Conservation (phyloP, 2,888 invertebrate species). For the Troides oblongomaculatus region DNA sequence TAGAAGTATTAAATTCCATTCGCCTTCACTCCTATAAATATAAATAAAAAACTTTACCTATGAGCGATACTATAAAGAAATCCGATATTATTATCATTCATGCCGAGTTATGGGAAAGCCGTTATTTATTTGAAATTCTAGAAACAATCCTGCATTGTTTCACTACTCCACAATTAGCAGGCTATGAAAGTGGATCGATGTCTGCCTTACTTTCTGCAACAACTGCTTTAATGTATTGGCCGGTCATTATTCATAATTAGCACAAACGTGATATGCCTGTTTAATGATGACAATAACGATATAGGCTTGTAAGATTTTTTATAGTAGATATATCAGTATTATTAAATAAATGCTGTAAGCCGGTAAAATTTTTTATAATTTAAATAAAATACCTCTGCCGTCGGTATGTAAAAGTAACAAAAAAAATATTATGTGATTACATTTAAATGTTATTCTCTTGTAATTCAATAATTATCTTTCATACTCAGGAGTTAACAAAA, state of each 20-base stretch:
- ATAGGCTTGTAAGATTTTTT: background rate
- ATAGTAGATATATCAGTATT: background rate
- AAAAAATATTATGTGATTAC: background rate
- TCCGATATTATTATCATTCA: conserved; percentile 13
- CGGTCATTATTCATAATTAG: background rate
- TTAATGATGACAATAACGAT: background rate
- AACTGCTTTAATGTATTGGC: conserved; percentile 12
- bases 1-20: no score
- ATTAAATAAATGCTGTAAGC: no score
- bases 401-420: no score
- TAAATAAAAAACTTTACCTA: background rate
- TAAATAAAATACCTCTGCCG: no score
- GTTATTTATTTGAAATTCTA: conserved; percentile 23
- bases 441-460: background rate
- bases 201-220: conserved; percentile 24
- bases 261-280: background rate
- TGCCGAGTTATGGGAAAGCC: conserved; percentile 24
- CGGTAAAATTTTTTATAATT: no score
- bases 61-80: background rate
- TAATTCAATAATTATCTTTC: conserved; percentile 7
- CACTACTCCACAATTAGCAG: conserved; percentile 26
- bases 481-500: conserved; percentile 15
- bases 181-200: conserved; percentile 22
- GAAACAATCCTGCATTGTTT: conserved; percentile 28
- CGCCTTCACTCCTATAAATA: background rate